A percentile compares a stretch with the other conserved stretches of the same genome.
Evolutionary conservation across 2,113 vertebrate species (phyloP).

Genomic region (Eolophus roseicapilla): DNA sequence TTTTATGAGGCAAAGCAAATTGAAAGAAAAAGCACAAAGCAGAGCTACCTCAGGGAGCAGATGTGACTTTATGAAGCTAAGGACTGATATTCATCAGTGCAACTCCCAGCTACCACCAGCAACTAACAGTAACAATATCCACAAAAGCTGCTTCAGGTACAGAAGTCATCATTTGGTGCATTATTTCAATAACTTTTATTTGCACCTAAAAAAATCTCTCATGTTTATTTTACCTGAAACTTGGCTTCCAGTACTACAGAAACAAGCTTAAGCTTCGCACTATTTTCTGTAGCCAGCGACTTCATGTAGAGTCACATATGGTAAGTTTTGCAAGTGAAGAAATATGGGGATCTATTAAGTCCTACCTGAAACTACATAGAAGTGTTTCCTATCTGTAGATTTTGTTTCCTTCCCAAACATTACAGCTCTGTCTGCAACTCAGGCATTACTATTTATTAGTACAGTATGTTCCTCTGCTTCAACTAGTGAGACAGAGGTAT

Average conservation of each 20-base stretch:
- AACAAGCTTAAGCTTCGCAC: neutral
- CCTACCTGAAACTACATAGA: neutral
- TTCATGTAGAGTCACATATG: neutral
- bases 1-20: neutral
- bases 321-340: neutral
- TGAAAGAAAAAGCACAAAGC: neutral
- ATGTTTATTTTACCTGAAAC: neutral
- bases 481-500: neutral
- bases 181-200: neutral
- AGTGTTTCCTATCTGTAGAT: neutral
- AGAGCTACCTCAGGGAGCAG: neutral
- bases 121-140: neutral
- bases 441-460: slow-evolving; percentile 1
- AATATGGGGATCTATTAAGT: neutral
- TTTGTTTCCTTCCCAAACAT: neutral
- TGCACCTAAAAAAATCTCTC: neutral
- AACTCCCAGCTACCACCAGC: neutral
- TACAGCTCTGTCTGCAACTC: neutral
- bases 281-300: neutral
- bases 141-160: neutral
- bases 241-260: neutral
- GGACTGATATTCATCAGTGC: neutral
- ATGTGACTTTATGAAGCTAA: neutral
- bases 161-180: neutral
- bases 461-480: slow-evolving; percentile 26